Conservation (phyloP, 2,113 vertebrate genomes). For the Ellobius talpinus region DNA sequence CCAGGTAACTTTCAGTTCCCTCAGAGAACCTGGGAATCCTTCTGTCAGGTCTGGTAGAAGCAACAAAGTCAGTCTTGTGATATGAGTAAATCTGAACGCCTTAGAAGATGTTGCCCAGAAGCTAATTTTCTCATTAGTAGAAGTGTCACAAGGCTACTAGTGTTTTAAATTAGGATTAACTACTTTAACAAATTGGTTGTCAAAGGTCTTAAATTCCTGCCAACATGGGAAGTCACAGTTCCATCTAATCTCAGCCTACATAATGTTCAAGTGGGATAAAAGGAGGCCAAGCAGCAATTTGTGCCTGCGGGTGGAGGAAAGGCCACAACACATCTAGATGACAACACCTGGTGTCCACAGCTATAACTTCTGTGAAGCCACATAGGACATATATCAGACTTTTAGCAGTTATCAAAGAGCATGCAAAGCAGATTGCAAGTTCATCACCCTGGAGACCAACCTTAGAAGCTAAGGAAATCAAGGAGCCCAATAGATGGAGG, state of each 20-base stretch:
- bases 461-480: neutral
- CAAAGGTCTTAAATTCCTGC: neutral
- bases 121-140: neutral
- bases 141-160: neutral
- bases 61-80: neutral
- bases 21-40: neutral
- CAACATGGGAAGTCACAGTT: neutral
- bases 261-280: neutral
- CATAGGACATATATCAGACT: neutral
- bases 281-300: neutral
- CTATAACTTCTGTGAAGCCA: neutral
- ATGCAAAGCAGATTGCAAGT: neutral
- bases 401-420: neutral
- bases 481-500: neutral
- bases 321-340: neutral
- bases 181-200: neutral
- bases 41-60: neutral
- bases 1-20: neutral
- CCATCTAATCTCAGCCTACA: neutral
- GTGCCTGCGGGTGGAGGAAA: neutral
- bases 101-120: too few species aligned
- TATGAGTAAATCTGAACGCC: neutral
- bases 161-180: neutral
- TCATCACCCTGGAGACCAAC: neutral
- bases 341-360: neutral